Evolutionary conservation across 92 coral and sea anemone species (phyloP).

Genomic region (Hydrozoanthus gracilis): DNA sequence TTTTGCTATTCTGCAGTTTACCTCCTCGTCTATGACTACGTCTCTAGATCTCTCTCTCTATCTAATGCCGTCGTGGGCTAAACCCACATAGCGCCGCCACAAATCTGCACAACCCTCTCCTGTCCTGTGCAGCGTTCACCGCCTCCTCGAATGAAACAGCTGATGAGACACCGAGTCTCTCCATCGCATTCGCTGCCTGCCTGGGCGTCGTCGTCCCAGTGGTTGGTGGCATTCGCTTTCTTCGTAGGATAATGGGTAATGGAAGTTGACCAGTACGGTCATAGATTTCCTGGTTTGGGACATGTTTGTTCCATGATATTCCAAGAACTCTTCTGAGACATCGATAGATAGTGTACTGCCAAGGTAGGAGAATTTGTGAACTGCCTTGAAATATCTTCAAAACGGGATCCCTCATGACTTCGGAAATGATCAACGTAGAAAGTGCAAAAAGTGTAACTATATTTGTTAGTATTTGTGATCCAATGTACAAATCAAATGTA

Average conservation of each 20-base stretch:
- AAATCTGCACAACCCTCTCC: constrained; percentile 6
- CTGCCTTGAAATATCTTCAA: background rate
- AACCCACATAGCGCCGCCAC: constrained; percentile 12
- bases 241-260: constrained; percentile 7
- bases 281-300: constrained; percentile 8
- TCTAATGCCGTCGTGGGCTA: constrained; percentile 10
- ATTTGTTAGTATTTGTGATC: constrained; percentile 6
- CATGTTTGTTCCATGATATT: constrained; percentile 1
- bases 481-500: constrained; percentile 6
- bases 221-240: constrained; percentile 10
- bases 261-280: constrained; percentile 10
- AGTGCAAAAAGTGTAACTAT: constrained; percentile 6
- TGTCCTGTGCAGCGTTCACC: constrained; percentile 11
- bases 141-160: constrained; percentile 6
- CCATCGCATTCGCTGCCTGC: constrained; percentile 7
- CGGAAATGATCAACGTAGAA: background rate
- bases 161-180: background rate
- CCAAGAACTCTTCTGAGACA: constrained; percentile 9
- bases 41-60: constrained; percentile 8
- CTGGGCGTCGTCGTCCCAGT: constrained; percentile 8
- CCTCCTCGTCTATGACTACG: constrained; percentile 10
- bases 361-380: background rate
- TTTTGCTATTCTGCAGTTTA: constrained; percentile 1
- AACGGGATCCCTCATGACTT: background rate
- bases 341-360: constrained; percentile 9